Base-by-base conservation (phyloP, 2,113 vertebrate genomes). In the Taxidea taxus region DNA sequence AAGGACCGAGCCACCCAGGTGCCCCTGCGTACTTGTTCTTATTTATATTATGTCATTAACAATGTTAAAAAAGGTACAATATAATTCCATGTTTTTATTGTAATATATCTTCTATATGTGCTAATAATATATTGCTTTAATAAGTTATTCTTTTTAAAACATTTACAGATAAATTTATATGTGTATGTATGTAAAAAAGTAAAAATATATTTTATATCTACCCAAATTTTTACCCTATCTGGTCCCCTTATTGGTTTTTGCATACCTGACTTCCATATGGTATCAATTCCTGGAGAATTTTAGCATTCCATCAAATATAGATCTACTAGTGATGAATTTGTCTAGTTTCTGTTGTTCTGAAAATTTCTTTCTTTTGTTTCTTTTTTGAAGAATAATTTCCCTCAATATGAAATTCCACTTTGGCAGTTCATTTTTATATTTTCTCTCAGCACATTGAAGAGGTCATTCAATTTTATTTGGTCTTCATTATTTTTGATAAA, bases 111-210 rank as follows among this genome's bases (percentile, higher is more conserved):
- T 92, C 4, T 49, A 29, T 39, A 60, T 56, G 29, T 85, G 37
- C 15, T 83, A 90, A 31, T 93, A 87, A n/a, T 18, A 90, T 60
- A 42, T 39, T 21, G 25, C 29, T 82, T 56, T 77, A 87, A 21
- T 77, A 82, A 82, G 11, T 64, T 15, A 47, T 84, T 66, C 29
- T 82, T 94, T 72, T 31, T 6, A 91, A 90, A 95, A 31, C 29
- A n/a, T 54, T 93, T 82, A 95, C 93, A 96, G 13, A 54, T 90
- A 91, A 77, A 94, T 58, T 75, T 78, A 9, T 51, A 58, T 20
- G 2, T 72, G 12, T 44, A 2, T n/a, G 2, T n/a, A 75, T 60
- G 3, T 75, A 87, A 87, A 51, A 85, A 94, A 95, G 42, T 72
- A 60, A 77, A 88, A n/a, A 81, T 14, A 2, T 27, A 54, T 58